phyloP scores from a whole-genome alignment of 2,888 invertebrate genomes.

The Drosophila hamatofila region DNA sequence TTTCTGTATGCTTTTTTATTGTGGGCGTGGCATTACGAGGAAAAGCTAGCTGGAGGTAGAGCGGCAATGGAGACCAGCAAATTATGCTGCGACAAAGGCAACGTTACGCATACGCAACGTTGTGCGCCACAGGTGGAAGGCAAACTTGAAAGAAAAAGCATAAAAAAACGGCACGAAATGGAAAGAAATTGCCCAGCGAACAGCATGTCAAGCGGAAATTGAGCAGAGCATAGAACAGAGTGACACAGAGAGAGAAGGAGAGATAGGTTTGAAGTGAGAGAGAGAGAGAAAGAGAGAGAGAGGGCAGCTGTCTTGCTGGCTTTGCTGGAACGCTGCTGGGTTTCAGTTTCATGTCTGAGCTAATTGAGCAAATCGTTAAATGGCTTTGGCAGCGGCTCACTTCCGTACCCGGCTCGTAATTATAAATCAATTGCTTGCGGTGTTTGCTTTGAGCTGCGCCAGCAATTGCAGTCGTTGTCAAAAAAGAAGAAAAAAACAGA shows the following conservation, averaged over 20 bases:
- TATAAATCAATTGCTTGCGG: slow-evolving; percentile 74
- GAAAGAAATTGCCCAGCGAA: slow-evolving; percentile 55
- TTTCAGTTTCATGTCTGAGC: slow-evolving; percentile 58
- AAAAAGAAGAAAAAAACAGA: not conserved
- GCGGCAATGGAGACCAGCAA: slow-evolving; percentile 22
- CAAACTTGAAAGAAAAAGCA: slow-evolving; percentile 60
- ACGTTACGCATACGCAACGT: slow-evolving; percentile 52
- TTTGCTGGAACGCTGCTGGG: slow-evolving; percentile 25
- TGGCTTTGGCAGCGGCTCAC: slow-evolving; percentile 45
- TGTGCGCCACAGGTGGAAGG: slow-evolving; percentile 70
- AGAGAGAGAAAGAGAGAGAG: not conserved
- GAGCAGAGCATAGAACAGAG: slow-evolving; percentile 32
- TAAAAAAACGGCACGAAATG: slow-evolving; percentile 28
- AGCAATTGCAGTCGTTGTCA: slow-evolving; percentile 9
- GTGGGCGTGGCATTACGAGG: slow-evolving; percentile 32
- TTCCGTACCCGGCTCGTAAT: slow-evolving; percentile 59
- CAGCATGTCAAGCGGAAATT: slow-evolving; percentile 68
- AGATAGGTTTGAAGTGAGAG: not conserved
- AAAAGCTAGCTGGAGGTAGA: not conserved
- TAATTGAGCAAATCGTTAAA: slow-evolving; percentile 71
- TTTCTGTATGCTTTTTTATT: slow-evolving; percentile 34
- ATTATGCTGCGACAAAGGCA: slow-evolving; percentile 36
- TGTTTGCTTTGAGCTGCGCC: slow-evolving; percentile 57
- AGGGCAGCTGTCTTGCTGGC: slow-evolving; percentile 14
- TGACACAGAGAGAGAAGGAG: not conserved